Evolutionary conservation across 2,113 vertebrate genomes (phyloP).

Genomic region (Oxyura jamaicensis): DNA sequence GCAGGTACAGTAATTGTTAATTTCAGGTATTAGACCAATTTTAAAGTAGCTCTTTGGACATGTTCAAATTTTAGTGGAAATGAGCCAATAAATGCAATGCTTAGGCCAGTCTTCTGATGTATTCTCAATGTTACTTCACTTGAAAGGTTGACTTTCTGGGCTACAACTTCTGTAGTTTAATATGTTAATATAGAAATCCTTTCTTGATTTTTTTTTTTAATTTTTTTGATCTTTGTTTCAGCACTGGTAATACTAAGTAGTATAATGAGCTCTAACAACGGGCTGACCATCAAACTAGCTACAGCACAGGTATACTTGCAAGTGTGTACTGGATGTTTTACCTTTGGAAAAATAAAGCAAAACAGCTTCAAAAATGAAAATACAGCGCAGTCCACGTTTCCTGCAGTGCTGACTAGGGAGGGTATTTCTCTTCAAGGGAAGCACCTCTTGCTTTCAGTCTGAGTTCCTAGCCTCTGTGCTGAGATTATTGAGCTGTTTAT

Average conservation of each 20-base stretch:
- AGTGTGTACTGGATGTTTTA: not conserved
- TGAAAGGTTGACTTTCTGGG: not conserved
- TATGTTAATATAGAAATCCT: not conserved
- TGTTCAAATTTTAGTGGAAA: not conserved
- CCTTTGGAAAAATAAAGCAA: not conserved
- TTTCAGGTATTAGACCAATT: not conserved
- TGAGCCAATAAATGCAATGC: not conserved
- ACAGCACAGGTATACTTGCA: not conserved
- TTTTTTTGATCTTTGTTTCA: not conserved
- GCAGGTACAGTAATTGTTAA: not conserved
- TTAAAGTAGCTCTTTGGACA: accelerated
- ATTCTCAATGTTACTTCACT: not conserved
- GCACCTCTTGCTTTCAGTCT: not conserved
- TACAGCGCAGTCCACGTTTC: no score
- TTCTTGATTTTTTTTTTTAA: not conserved
- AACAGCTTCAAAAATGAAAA: not conserved
- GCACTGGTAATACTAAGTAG: not conserved
- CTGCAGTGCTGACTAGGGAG: not conserved
- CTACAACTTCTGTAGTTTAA: not conserved
- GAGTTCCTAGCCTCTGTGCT: not conserved
- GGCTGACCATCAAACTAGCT: not conserved
- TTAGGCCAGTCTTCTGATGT: not conserved
- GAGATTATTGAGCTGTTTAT: not conserved
- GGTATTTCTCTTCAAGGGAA: not conserved
- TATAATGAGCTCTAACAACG: accelerated